Percentiles rank a stretch among this genome's conserved stretches.
Evolutionary conservation across 2,888 invertebrate species (phyloP).

Genomic region (Spatulosminthurus flaviceps): DNA sequence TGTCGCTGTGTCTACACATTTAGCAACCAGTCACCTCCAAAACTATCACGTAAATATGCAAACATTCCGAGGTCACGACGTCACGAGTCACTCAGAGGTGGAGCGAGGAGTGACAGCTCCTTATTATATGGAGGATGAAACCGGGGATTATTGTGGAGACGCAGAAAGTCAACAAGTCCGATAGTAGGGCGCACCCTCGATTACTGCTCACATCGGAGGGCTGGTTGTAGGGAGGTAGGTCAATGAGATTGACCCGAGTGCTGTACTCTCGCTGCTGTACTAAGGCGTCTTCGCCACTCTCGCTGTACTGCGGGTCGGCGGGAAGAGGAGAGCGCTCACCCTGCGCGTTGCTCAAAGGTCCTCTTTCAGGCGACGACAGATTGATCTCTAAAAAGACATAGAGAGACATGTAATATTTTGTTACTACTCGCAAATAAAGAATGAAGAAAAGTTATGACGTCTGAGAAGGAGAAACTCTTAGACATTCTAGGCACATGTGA

Average conservation of each 20-base stretch:
- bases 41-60: no score
- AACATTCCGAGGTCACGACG: no score
- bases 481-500: conserved; percentile 28
- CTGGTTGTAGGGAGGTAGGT: conserved; percentile 25
- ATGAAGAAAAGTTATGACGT: background rate
- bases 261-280: conserved; percentile 33
- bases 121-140: background rate
- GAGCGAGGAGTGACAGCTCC: background rate
- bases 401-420: no score
- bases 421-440: no score
- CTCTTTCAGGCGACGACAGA: conserved; percentile 47
- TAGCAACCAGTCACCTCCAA: no score
- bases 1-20: no score
- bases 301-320: conserved; percentile 48
- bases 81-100: background rate
- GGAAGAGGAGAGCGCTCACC: conserved; percentile 51
- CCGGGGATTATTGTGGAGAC: background rate
- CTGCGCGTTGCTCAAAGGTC: conserved; percentile 16
- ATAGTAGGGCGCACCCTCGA: background rate
- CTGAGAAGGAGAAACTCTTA: background rate
- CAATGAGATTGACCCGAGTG: conserved; percentile 55
- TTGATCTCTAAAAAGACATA: conserved; percentile 53
- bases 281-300: conserved; percentile 30
- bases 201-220: conserved; percentile 50
- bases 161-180: background rate